Conservation (phyloP, 2,797 vertebrate species). For the Antrozous pallidus region DNA sequence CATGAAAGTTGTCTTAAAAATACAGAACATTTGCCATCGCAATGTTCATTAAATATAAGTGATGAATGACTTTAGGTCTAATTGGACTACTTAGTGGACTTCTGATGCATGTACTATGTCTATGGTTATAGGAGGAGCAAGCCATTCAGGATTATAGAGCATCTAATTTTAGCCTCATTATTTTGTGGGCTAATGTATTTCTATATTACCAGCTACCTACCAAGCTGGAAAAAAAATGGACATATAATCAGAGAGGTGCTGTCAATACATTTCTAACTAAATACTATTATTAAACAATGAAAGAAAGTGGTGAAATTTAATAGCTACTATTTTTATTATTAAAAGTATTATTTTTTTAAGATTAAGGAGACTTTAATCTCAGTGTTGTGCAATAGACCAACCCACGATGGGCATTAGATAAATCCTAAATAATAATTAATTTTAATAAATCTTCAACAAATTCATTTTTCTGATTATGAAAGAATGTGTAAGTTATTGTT, state of each 20-base stretch:
- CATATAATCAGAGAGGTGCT: background rate
- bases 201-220: background rate
- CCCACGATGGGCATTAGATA: background rate
- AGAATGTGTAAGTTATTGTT: background rate
- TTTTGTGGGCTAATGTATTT: background rate
- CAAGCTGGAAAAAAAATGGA: background rate
- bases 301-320: background rate
- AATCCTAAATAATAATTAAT: background rate
- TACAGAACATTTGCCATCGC: background rate
- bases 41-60: background rate
- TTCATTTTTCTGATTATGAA: background rate
- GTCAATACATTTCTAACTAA: background rate
- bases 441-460: background rate
- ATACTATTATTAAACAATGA: background rate
- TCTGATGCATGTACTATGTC: background rate
- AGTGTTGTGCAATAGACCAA: background rate
- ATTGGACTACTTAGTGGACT: background rate
- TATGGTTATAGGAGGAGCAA: background rate
- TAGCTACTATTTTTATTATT: slow-evolving; percentile 1
- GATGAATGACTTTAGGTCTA: background rate
- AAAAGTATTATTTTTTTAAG: background rate
- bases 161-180: background rate
- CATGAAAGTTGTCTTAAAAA: background rate
- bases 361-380: background rate
- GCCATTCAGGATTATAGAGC: background rate